Evolutionary conservation across 2,797 vertebrate species (phyloP).

Genomic region (Siniperca scherzeri): DNA sequence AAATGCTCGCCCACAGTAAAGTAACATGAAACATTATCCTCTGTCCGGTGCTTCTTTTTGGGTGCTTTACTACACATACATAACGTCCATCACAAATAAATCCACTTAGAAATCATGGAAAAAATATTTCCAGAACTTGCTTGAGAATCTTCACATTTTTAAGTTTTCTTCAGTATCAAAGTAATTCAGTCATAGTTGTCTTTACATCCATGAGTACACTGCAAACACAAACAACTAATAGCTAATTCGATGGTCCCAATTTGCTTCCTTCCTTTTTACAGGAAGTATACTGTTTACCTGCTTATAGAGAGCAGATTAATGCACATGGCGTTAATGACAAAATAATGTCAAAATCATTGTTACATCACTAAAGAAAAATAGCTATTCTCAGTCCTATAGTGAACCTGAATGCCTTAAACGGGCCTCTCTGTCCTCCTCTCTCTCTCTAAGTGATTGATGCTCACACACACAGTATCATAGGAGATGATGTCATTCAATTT

Average conservation of each 20-base stretch:
- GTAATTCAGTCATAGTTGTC: not conserved
- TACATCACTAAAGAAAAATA: not conserved
- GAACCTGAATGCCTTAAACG: not conserved
- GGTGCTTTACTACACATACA: too few relatives aligned
- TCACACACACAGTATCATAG: slow-evolving; percentile 18
- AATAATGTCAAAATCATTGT: not conserved
- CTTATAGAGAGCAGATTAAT: slow-evolving; percentile 4
- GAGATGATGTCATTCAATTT: slow-evolving; percentile 39
- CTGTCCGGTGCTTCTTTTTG: too few relatives aligned
- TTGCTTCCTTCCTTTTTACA: not conserved
- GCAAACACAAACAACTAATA: not conserved
- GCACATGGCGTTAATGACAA: not conserved
- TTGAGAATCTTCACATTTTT: not conserved
- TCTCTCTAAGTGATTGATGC: not conserved
- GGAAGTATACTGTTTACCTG: not conserved
- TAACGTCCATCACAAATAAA: too few relatives aligned
- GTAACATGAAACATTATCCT: too few relatives aligned
- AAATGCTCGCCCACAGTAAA: too few relatives aligned
- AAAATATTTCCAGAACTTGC: slow-evolving; percentile 1
- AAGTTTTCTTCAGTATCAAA: slow-evolving; percentile 1
- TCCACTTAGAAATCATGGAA: too few relatives aligned
- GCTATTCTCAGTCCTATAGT: not conserved
- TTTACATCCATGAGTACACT: not conserved
- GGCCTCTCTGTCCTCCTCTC: not conserved
- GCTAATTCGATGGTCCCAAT: not conserved